Evolutionary conservation across 2,797 vertebrate genomes (phyloP), one percentile per base, ranked within the genome.

Genomic region (Micromesistius poutassou): DNA sequence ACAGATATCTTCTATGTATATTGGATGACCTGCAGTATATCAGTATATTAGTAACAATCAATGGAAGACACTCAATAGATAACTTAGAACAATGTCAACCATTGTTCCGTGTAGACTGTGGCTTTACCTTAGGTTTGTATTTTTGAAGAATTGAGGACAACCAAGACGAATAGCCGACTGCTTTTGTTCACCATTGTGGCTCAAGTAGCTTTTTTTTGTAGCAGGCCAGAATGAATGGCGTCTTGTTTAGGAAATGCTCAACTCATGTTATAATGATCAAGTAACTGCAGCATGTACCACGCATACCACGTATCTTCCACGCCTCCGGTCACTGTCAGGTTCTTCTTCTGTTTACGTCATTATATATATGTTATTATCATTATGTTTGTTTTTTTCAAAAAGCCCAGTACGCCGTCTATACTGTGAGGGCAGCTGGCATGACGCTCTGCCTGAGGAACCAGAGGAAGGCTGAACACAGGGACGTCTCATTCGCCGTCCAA

Each of bases 161-260:
- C 62, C 25, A 68, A 68, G 62, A 28, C 62, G 0, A 68, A 4
- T 68, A 68, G 62, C 62, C 19, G 19, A 30, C 28, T 30, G 68
- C 30, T 71, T 30, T 2, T 30, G 10, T 31, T 71, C 30, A 30
- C 68, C 30, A 10, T 70, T 10, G 19, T 71, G 70, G 70, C 5
- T 19, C 70, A 31, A 85, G 70, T 74, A 82, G 74, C 81, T 71
- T 87, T 86, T 87, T 74, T 80, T 19, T 71, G 30, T 71, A 71
- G 70, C 70, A 71, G 62, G 25, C 25, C 62, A 3, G n/a, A 68
- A 9, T 28, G 62, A 62, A 55, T 55, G 46, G 22, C 55, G 22
- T 55, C 19, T 22, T 8, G 55, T 25, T 62, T 62, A 71, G 68
- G 25, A 71, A 30, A 28, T 30, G 25, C 25, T 30, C 30, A 71